These are phyloP conservation scores for Lucifuga dentata DNA, from an alignment of 2,113 vertebrate species.

Conservation along the genomic window DNA sequence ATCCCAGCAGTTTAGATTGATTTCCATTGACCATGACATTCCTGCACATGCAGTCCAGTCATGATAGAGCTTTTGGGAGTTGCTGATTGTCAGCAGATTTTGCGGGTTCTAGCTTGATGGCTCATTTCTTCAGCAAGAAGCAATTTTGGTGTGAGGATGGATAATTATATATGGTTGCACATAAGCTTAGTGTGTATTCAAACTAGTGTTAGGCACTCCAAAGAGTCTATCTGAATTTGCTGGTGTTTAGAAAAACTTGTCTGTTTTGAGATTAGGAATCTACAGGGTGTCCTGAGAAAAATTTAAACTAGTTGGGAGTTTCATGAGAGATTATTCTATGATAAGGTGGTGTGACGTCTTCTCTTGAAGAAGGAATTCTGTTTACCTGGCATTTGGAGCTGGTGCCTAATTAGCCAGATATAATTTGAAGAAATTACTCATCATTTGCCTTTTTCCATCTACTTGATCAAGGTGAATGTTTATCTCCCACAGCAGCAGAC, in stretches of 20 bases:
- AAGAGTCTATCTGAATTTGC: conserved; percentile 28
- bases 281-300: conserved; percentile 3
- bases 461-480: background rate
- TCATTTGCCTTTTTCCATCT: background rate
- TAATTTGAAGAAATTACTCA: background rate
- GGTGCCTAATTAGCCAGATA: background rate
- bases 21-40: conserved; percentile 85
- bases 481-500: background rate
- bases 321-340: conserved; percentile 1
- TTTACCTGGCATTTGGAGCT: background rate
- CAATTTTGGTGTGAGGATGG: conserved; percentile 41
- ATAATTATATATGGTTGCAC: conserved; percentile 29
- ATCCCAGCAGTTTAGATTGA: conserved; percentile 83
- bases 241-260: conserved; percentile 32
- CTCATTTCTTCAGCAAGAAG: conserved; percentile 35
- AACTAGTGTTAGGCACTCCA: conserved; percentile 43
- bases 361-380: background rate
- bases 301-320: background rate
- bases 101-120: conserved; percentile 45
- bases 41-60: conserved; percentile 80
- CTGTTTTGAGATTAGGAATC: conserved; percentile 27
- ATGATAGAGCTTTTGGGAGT: conserved; percentile 73
- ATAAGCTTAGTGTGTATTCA: conserved; percentile 20
- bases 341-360: conserved; percentile 7
- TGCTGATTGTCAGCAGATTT: conserved; percentile 83